Evolutionary conservation across 2,113 vertebrate genomes (phyloP).

Genomic region (Urocitellus parryii): DNA sequence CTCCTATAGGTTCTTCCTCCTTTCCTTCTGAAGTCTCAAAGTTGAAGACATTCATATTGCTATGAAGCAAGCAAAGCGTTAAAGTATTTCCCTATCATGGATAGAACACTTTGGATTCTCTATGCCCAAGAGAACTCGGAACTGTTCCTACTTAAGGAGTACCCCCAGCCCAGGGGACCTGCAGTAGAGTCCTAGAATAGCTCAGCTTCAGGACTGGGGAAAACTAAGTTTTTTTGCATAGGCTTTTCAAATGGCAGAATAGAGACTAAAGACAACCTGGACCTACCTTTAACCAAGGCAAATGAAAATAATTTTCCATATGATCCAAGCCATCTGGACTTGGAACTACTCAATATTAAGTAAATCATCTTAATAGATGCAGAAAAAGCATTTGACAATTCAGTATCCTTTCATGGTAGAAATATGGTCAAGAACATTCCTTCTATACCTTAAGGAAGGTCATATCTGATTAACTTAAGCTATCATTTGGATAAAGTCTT

Average conservation of each 20-base stretch:
- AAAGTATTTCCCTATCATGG: neutral
- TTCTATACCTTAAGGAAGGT: too few relatives aligned
- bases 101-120: neutral
- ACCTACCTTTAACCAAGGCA: neutral
- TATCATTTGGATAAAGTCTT: too few relatives aligned
- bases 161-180: neutral
- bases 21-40: neutral
- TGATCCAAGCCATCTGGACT: neutral
- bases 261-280: neutral
- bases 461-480: too few relatives aligned
- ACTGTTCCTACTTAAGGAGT: neutral
- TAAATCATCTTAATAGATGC: neutral
- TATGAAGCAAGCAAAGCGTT: neutral
- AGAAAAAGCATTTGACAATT: neutral
- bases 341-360: neutral
- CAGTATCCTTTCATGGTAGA: neutral
- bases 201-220: neutral
- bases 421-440: too few relatives aligned
- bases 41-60: neutral
- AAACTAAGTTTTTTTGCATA: neutral
- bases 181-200: neutral
- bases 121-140: neutral
- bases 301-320: neutral
- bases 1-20: neutral
- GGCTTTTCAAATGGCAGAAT: neutral